Percentiles rank a stretch among this genome's conserved stretches.
Conservation (phyloP, 64 coral and sea anemone genomes). For the Trachythela sp. region DNA sequence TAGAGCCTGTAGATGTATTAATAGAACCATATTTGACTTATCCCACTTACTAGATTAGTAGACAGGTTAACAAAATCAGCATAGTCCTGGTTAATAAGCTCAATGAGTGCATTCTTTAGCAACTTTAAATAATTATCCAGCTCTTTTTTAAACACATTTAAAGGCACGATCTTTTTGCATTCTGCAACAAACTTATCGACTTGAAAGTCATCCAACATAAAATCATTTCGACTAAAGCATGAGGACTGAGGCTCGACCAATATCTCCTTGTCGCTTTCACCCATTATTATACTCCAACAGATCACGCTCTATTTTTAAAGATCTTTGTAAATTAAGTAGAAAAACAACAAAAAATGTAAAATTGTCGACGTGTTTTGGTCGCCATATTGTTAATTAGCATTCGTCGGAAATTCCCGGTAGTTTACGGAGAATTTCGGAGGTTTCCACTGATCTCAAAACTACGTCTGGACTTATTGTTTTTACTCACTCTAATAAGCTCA, state of each 20-base stretch:
- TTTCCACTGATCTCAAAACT: too few relatives aligned
- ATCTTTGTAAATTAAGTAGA: background rate
- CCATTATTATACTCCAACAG: background rate
- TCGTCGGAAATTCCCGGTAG: background rate
- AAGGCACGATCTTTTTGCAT: slow-evolving; percentile 64
- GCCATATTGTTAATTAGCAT: slow-evolving; percentile 79
- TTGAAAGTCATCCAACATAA: slow-evolving; percentile 70
- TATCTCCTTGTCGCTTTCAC: slow-evolving; percentile 51
- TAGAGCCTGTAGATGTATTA: too few relatives aligned
- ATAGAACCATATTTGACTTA: too few relatives aligned
- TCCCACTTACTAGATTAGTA: slow-evolving; percentile 79
- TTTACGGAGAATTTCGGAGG: background rate
- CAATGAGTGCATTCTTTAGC: slow-evolving; percentile 85
- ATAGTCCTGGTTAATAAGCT: slow-evolving; percentile 98
- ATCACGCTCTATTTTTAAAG: background rate
- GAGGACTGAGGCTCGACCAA: slow-evolving; percentile 63
- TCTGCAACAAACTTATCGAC: slow-evolving; percentile 82
- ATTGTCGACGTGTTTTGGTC: slow-evolving; percentile 34
- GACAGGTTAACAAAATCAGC: slow-evolving; percentile 98
- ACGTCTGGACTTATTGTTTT: too few relatives aligned
- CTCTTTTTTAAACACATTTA: slow-evolving; percentile 71
- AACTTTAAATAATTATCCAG: slow-evolving; percentile 91
- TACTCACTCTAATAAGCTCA: too few relatives aligned
- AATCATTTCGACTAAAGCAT: slow-evolving; percentile 77
- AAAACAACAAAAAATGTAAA: background rate